Base-by-base conservation (phyloP, 1,140 invertebrate genomes). In the Carposina sasakii region DNA sequence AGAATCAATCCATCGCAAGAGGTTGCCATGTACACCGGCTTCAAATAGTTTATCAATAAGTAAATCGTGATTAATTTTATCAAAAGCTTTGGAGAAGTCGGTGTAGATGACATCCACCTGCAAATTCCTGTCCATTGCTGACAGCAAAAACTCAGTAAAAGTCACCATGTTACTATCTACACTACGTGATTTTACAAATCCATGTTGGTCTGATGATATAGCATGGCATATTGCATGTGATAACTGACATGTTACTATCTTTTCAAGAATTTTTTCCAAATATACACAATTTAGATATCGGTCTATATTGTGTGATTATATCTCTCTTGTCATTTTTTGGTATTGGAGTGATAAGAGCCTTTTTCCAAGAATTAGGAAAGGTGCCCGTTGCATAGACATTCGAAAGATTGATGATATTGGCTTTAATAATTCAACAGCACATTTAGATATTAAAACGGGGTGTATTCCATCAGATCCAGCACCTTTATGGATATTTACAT, bases 191-290 rank as follows among this genome's bases (percentile, higher is more conserved):
- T 19, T 4, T 6, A 37, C 5, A 13, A 37, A 37, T 5, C 34
- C 34, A 19, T 37, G 34, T n/a, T 37, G 34, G 8, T 3, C 8
- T 17, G 15, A 8, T n/a, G 34, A 37, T 17, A 37, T 37, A 37
- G 20, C 17, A 19, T 37, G 17, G 17, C 20, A 5, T 3, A 37
- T 2, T 5, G 8, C 5, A 17, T 4, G 4, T 2, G 36, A 41
- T 66, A 60, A 36, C 0, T 55, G n/a, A 10, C 21, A 12, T 3
- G 48, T 49, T 2, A 66, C 34, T 22, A 65, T 34, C 28, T 54
- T 54, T 26, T 70, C 71, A 8, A 70, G 51, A 9, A 75, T 31
- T 51, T 54, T 68, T 71, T 1, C 56, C 57, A 8, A 75, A 50
- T 13, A 54, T 10, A 20, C 47, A 58, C 12, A 67, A 24, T 17